A percentile compares a stretch with the other conserved stretches of the same genome.
phyloP scores from a whole-genome alignment of 1,140 invertebrate genomes.

The Euura lappo region DNA sequence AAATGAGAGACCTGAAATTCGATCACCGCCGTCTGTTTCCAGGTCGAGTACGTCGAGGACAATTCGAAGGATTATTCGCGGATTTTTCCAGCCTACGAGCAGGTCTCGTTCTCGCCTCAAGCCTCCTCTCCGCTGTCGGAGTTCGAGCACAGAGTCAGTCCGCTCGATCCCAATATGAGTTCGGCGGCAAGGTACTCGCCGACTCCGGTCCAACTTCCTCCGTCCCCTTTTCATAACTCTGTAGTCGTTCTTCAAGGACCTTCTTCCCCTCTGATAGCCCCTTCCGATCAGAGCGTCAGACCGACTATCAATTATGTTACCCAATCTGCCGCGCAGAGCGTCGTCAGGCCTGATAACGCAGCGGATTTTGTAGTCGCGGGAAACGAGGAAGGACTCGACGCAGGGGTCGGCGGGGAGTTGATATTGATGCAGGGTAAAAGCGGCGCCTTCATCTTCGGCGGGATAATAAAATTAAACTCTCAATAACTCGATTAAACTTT shows the following conservation, averaged over 20 bases:
- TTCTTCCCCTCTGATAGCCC: constrained; percentile 51
- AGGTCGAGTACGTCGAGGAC: constrained; percentile 66
- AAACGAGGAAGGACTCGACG: constrained; percentile 46
- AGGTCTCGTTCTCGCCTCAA: constrained; percentile 55
- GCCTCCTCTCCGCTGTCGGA: constrained; percentile 58
- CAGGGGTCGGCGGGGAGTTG: constrained; percentile 52
- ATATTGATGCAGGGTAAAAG: constrained; percentile 55
- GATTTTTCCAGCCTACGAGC: constrained; percentile 55
- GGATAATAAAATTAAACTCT: background rate
- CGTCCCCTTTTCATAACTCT: constrained; percentile 60
- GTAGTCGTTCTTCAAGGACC: constrained; percentile 60
- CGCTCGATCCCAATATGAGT: constrained; percentile 67
- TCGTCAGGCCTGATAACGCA: constrained; percentile 39
- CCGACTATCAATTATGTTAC: constrained; percentile 49
- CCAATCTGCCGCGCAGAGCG: constrained; percentile 36
- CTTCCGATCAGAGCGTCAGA: constrained; percentile 39
- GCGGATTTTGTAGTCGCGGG: constrained; percentile 50
- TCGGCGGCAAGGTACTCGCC: constrained; percentile 65
- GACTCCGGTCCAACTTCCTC: constrained; percentile 57
- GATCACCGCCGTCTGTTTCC: constrained; percentile 27
- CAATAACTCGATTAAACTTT: background rate
- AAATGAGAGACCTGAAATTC: too few relatives aligned
- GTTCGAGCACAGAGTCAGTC: constrained; percentile 64
- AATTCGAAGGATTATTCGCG: constrained; percentile 52
- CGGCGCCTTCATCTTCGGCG: background rate